phyloP scores from a whole-genome alignment of 1,140 invertebrate species.

The Periplaneta americana region DNA sequence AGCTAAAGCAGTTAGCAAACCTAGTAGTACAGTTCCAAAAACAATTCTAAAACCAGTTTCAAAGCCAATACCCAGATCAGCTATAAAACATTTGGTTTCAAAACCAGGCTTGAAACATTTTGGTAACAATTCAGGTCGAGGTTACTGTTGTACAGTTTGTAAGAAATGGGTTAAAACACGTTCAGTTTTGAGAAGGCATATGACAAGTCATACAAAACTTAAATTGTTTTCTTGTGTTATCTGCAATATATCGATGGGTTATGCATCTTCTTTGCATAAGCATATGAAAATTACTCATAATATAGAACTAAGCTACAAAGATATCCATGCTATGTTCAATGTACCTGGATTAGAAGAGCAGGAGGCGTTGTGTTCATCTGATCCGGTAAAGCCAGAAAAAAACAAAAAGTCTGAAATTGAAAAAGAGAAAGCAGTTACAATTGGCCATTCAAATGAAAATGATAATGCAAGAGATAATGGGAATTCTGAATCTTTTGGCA shows the following conservation, averaged over 20 bases:
- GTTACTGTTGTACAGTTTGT: constrained; percentile 1
- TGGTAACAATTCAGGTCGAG: not conserved
- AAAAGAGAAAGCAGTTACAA: not conserved
- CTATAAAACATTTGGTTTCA: not conserved
- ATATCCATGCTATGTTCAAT: not conserved
- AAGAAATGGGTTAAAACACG: not conserved
- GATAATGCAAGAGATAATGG: not conserved
- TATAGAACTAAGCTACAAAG: not conserved
- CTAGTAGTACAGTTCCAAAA: not conserved
- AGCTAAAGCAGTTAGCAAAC: not conserved
- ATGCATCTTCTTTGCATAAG: constrained; percentile 11
- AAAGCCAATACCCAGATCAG: not conserved
- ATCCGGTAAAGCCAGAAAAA: not conserved
- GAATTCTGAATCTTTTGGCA: not conserved
- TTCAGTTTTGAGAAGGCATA: constrained; percentile 2
- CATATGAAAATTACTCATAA: not conserved
- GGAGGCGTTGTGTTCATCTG: not conserved
- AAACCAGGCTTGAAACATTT: not conserved
- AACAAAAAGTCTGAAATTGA: not conserved
- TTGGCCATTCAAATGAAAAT: not conserved
- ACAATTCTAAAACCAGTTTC: not conserved
- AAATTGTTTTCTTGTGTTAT: constrained; percentile 1
- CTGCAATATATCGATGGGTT: constrained; percentile 7
- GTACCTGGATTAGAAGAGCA: not conserved
- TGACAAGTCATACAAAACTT: constrained; percentile 8